Percentiles rank a stretch among this genome's conserved stretches.
These are phyloP conservation scores for Oryzias curvinotus DNA, from an alignment of 2,113 vertebrate genomes.

Conservation along the genomic window DNA sequence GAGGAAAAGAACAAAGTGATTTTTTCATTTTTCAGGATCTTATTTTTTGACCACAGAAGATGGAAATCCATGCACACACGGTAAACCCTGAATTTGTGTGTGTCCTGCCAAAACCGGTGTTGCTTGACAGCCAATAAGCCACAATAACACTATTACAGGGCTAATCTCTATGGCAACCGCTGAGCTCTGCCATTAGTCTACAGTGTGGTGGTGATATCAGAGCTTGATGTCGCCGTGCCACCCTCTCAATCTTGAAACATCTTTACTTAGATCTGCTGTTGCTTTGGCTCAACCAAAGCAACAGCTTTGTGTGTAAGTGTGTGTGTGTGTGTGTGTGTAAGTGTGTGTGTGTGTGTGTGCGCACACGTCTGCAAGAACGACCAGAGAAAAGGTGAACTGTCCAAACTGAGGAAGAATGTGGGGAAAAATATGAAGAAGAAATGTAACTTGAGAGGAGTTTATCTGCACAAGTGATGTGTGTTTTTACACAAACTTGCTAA, in stretches of 20 bases:
- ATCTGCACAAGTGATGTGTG: background rate
- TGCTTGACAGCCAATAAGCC: slow-evolving; percentile 51
- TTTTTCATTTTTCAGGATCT: slow-evolving; percentile 1
- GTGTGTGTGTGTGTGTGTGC: slow-evolving; percentile 13
- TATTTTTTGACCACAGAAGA: slow-evolving; percentile 31
- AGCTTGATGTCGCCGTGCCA: slow-evolving; percentile 64
- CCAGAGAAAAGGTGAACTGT: background rate
- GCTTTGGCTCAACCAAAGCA: slow-evolving; percentile 32
- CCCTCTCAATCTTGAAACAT: slow-evolving; percentile 63
- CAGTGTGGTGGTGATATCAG: slow-evolving; percentile 65
- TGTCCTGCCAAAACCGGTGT: slow-evolving; percentile 39
- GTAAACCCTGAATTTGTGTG: slow-evolving; percentile 23
- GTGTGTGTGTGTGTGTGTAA: slow-evolving; percentile 25
- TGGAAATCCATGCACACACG: slow-evolving; percentile 41
- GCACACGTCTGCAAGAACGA: background rate
- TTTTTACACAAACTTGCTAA: slow-evolving; percentile 5
- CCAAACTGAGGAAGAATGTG: background rate
- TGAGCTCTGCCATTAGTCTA: slow-evolving; percentile 69
- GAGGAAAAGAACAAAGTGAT: background rate
- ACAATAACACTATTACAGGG: slow-evolving; percentile 66
- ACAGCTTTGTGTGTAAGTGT: slow-evolving; percentile 44
- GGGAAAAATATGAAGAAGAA: background rate
- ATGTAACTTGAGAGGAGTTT: background rate
- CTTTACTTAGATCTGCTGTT: slow-evolving; percentile 57
- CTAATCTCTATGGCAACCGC: slow-evolving; percentile 73